Evolutionary conservation across 2,888 invertebrate species (phyloP).

Genomic region (Melieria picta): DNA sequence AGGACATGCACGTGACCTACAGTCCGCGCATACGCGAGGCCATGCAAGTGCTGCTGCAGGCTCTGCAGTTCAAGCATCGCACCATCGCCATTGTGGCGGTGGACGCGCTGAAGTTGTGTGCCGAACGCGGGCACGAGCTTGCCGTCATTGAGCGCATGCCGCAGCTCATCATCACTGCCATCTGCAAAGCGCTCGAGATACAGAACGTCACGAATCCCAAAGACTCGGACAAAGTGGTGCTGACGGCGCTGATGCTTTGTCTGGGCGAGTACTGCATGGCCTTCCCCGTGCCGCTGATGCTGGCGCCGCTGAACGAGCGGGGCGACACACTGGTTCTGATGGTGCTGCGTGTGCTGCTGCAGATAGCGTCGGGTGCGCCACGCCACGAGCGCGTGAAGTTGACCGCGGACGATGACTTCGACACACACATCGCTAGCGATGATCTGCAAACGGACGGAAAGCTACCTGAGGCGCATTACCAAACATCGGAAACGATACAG

Average conservation of each 20-base stretch:
- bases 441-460: constrained; percentile 60
- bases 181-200: constrained; percentile 65
- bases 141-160: constrained; percentile 62
- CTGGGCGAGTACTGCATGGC: constrained; percentile 95
- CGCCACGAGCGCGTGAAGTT: constrained; percentile 60
- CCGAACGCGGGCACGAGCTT: constrained; percentile 60
- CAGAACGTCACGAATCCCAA: constrained; percentile 63
- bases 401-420: constrained; percentile 65
- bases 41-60: constrained; percentile 64
- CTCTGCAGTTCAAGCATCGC: constrained; percentile 65
- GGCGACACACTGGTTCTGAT: constrained; percentile 71
- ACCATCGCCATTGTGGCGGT: constrained; percentile 64
- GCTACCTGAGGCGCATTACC: constrained; percentile 60
- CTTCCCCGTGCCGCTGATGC: constrained; percentile 75
- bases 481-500: constrained; percentile 65
- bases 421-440: constrained; percentile 63
- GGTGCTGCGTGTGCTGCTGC: constrained; percentile 75
- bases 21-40: constrained; percentile 65
- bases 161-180: constrained; percentile 60
- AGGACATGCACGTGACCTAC: constrained; percentile 38
- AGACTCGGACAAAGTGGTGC: constrained; percentile 63
- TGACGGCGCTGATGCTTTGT: constrained; percentile 81
- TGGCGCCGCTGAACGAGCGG: constrained; percentile 64
- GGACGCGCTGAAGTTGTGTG: constrained; percentile 63
- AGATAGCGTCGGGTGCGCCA: constrained; percentile 61